These are phyloP conservation scores for Cylindroiulus punctatus DNA, from an alignment of 2,888 invertebrate species.

Conservation along the genomic window DNA sequence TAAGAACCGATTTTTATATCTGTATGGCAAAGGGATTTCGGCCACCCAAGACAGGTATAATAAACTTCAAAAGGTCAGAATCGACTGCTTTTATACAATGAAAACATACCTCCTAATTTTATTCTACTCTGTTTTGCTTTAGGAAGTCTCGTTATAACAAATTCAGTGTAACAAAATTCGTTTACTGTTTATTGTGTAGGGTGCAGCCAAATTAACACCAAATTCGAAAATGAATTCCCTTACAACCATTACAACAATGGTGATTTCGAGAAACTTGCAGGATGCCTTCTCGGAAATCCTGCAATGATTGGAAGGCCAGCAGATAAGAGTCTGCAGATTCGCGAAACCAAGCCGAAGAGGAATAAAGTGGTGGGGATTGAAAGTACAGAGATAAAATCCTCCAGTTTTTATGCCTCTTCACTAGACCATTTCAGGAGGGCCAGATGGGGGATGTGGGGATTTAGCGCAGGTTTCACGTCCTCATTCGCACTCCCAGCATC, in stretches of 20 bases:
- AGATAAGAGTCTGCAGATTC: slow-evolving; percentile 33
- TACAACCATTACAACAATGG: neutral
- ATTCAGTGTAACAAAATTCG: too few species aligned
- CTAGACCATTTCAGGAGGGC: slow-evolving; percentile 10
- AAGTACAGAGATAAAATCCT: slow-evolving; percentile 28
- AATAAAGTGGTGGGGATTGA: slow-evolving; percentile 10
- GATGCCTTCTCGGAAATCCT: slow-evolving; percentile 32
- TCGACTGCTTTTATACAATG: too few species aligned
- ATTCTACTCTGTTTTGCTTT: too few species aligned
- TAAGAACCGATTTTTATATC: neutral
- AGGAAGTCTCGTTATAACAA: too few species aligned
- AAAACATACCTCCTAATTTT: too few species aligned
- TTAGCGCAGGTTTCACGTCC: slow-evolving; percentile 15
- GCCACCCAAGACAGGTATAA: too few species aligned
- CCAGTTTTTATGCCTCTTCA: slow-evolving; percentile 45
- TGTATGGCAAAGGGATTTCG: neutral
- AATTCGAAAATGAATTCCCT: neutral
- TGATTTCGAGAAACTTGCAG: neutral
- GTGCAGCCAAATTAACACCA: neutral
- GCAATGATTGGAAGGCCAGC: neutral
- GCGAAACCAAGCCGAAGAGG: neutral
- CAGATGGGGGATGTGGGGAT: slow-evolving; percentile 35
- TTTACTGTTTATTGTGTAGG: too few species aligned
- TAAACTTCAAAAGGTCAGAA: too few species aligned
- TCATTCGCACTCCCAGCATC: slow-evolving; percentile 19